A percentile compares a stretch with the other conserved stretches of the same genome.
Evolutionary conservation across 2,888 invertebrate genomes (phyloP).

Genomic region (Lutraria lutraria): DNA sequence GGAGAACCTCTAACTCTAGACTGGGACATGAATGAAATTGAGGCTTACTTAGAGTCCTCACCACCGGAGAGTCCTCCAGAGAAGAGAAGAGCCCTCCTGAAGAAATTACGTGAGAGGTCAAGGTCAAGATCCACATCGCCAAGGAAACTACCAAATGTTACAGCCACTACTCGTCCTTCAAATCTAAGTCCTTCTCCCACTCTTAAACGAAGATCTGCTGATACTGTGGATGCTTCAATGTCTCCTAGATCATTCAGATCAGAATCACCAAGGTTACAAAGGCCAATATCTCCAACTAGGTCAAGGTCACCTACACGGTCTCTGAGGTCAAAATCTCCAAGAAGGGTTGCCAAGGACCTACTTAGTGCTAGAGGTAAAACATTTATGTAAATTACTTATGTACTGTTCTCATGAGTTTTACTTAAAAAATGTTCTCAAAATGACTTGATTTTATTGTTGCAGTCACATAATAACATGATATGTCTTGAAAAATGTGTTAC

Average conservation of each 20-base stretch:
- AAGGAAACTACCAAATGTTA: constrained; percentile 58
- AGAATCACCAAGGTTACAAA: constrained; percentile 49
- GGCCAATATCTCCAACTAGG: constrained; percentile 69
- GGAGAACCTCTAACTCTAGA: constrained; percentile 60
- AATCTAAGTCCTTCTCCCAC: constrained; percentile 28
- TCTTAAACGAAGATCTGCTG: constrained; percentile 16
- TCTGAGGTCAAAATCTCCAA: constrained; percentile 69
- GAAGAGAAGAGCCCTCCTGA: constrained; percentile 71
- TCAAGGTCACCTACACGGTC: constrained; percentile 71
- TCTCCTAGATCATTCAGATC: constrained; percentile 28
- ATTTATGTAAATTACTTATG: not conserved
- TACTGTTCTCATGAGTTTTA: not conserved
- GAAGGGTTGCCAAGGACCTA: constrained; percentile 64
- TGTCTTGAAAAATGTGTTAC: too few relatives aligned
- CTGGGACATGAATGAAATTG: constrained; percentile 76
- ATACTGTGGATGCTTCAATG: constrained; percentile 30
- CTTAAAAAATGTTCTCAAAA: too few relatives aligned
- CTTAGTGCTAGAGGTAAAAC: constrained; percentile 65
- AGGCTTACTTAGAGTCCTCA: constrained; percentile 76
- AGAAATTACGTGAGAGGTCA: constrained; percentile 67
- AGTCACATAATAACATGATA: too few relatives aligned
- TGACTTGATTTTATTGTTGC: too few relatives aligned
- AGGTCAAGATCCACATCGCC: constrained; percentile 72
- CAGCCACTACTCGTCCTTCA: constrained; percentile 50
- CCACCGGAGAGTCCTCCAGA: constrained; percentile 81